phyloP scores from a whole-genome alignment of 2,888 invertebrate genomes.

The Odontocolon sp. region DNA sequence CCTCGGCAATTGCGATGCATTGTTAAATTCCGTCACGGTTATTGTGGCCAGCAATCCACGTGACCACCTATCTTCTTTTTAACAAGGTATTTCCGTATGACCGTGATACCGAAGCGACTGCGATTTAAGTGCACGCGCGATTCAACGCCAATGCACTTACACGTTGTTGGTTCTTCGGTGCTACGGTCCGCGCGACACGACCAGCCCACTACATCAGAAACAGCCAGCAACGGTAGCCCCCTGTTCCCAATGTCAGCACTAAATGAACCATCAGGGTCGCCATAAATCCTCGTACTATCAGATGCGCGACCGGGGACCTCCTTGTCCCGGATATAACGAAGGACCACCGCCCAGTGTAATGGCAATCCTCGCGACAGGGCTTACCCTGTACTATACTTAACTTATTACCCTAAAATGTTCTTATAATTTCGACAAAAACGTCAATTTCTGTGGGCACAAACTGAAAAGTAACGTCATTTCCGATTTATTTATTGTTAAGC shows the following conservation, averaged over 20 bases:
- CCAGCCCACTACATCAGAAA: constrained; percentile 22
- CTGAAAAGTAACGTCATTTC: too few species aligned
- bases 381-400: constrained; percentile 22
- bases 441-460: too few species aligned
- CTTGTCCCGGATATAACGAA: constrained; percentile 76
- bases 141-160: constrained; percentile 51
- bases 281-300: constrained; percentile 76
- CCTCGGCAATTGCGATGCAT: constrained; percentile 51
- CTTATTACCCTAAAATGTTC: too few species aligned
- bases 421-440: too few species aligned
- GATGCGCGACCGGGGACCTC: constrained; percentile 71
- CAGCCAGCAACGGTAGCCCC: constrained; percentile 51
- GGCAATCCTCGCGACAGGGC: constrained; percentile 70
- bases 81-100: constrained; percentile 75
- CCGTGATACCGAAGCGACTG: constrained; percentile 64
- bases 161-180: constrained; percentile 24
- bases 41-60: constrained; percentile 49
- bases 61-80: constrained; percentile 61
- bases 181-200: constrained; percentile 59
- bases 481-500: too few species aligned
- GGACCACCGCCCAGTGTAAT: constrained; percentile 76
- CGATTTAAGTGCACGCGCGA: too few species aligned
- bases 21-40: constrained; percentile 60
- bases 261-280: constrained; percentile 77
- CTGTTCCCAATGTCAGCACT: constrained; percentile 74